phyloP scores from a whole-genome alignment of 1,140 invertebrate genomes.

The Caenorhabditis latens region DNA sequence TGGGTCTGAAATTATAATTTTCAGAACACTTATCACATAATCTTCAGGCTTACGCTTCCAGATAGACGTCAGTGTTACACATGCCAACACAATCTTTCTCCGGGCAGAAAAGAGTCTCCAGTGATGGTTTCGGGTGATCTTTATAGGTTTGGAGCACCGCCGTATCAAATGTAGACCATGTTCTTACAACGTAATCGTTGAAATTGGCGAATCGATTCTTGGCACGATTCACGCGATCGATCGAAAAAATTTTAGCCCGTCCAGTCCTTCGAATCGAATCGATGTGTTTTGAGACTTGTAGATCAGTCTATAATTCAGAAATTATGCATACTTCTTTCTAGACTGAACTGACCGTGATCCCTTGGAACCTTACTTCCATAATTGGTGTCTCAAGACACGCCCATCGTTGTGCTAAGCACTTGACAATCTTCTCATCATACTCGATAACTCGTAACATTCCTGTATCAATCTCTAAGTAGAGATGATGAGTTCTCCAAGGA shows the following conservation, averaged over 20 bases:
- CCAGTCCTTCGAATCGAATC: neutral
- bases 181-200: neutral
- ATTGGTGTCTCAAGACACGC: neutral
- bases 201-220: neutral
- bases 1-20: too few species aligned
- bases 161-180: neutral
- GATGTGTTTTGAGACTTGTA: neutral
- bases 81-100: neutral
- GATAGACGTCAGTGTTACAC: neutral
- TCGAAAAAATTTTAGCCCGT: neutral
- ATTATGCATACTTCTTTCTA: neutral
- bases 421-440: too few species aligned
- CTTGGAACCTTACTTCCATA: neutral
- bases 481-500: neutral
- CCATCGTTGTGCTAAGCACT: neutral
- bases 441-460: neutral
- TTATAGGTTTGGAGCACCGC: neutral
- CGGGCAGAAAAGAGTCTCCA: neutral
- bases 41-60: neutral
- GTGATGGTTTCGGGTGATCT: neutral
- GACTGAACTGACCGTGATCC: neutral
- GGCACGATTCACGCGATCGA: neutral
- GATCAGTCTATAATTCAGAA: neutral
- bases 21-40: too few species aligned
- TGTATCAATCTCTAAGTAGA: constrained; percentile 1